Conservation (phyloP, 2,888 invertebrate genomes). For the Chalcis sispes region DNA sequence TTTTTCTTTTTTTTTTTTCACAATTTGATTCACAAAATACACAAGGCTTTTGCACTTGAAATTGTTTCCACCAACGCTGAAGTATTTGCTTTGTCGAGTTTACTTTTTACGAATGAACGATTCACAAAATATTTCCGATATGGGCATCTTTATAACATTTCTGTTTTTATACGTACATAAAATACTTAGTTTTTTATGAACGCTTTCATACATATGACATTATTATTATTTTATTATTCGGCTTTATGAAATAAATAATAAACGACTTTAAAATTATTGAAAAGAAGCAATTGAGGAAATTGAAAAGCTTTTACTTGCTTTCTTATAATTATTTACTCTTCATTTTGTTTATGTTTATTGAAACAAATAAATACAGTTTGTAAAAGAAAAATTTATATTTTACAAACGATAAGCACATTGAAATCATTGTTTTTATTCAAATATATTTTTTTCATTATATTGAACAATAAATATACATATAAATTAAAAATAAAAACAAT, state of each 20-base stretch:
- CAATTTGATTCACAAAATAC: constrained; percentile 28
- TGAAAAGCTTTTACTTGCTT: too few species aligned
- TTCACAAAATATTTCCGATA: constrained; percentile 36
- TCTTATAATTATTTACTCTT: too few species aligned
- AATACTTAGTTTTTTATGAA: constrained; percentile 17
- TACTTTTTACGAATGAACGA: not conserved
- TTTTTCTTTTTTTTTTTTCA: constrained; percentile 2
- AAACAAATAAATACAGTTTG: too few species aligned
- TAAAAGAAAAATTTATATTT: too few species aligned
- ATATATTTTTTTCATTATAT: constrained; percentile 4
- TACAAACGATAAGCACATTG: too few species aligned
- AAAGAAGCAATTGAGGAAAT: constrained; percentile 46
- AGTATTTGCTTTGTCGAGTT: constrained; percentile 10
- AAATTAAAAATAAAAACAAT: not conserved
- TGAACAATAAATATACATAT: too few species aligned
- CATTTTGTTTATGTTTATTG: too few species aligned
- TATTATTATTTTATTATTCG: constrained; percentile 16
- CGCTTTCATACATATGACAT: not conserved
- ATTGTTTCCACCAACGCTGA: not conserved
- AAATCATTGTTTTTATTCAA: not conserved
- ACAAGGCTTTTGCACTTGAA: not conserved
- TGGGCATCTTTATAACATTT: not conserved
- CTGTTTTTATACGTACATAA: constrained; percentile 3
- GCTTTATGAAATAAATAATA: constrained; percentile 22
- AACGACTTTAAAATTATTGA: constrained; percentile 3